Base-by-base conservation (phyloP, 2,797 vertebrate genomes). In the Capromys pilorides region DNA sequence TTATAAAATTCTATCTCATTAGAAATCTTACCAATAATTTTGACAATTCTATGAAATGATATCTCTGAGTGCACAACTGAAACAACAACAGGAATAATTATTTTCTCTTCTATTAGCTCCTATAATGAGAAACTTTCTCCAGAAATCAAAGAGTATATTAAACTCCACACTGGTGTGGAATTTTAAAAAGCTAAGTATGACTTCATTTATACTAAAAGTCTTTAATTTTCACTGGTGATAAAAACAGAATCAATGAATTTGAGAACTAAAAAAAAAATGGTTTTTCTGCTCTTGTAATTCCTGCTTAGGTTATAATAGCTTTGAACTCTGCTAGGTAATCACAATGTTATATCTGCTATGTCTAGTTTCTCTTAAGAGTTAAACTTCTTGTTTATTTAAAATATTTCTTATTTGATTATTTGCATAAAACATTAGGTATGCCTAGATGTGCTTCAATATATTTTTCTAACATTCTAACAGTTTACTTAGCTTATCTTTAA, bases 171-270 rank as follows among this genome's bases (percentile, higher is more conserved):
- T 93, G 85, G 73, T 64, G 49, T 96, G 64, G 96, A 97, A 97
- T 97, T 93, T 97, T 94, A 97, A 97, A 91, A 95, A 96, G 95
- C 94, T 88, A 95, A 97, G 94, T 95, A 88, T 89, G 89, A 95
- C 78, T 97, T 97, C 73, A 95, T 94, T 96, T 96, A 86, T 95
- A 94, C 78, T 95, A 93, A 96, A 96, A 95, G 86, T 91, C 84
- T 96, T 96, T 96, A 94, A 95, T 96, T 97, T 97, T 95, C 89
- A 86, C 67, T 91, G 79, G 71, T 88, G 75, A 96, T 90, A 93
- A 95, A 97, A 95, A 90, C 36, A 80, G 80, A 97, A 96, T 96
- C 87, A 95, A 85, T 96, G 82, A 77, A 94, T 86, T 96, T 89
- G 51, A 92, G 59, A 73, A 62, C 61, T 36, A 24, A 83, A 85